Base-by-base conservation (phyloP, 1,140 invertebrate species). In the Tetramorium parvispinum region DNA sequence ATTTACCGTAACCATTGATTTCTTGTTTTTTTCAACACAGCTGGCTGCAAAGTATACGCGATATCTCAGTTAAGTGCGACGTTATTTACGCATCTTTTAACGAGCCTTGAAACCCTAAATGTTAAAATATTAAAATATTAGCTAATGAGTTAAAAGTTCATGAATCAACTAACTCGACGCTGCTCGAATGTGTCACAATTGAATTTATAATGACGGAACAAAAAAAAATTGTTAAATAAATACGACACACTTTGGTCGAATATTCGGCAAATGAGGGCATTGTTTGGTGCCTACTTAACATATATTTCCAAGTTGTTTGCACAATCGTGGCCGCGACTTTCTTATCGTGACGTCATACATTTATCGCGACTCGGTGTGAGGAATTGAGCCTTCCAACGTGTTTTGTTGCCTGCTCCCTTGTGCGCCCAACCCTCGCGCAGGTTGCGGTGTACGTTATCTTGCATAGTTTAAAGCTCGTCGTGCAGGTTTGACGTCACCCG, bases 211-310 rank as follows among this genome's bases (percentile, higher is more conserved):
- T n/a, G 10, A 63, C 2, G 24, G 8, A 53, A 10, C 3, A 24
- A 51, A 24, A 65, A 78, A 24, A 3, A 8, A 7, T 79, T 37
- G 61, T 79, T 79, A 79, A 68, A 81, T 21, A 82, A 21, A 71
- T 51, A 37, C 37, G 66, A 43, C 66, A 73, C 18, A 59, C 65
- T 83, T 66, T 49, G 3, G 10, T 75, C 40, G 68, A 59, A 75
- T 70, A 70, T 83, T 49, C 16, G 51, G 79, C 55, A 18, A 83
- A 83, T 18, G 53, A 73, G 68, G 51, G 24, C 37, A 37, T 83
- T 83, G 79, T 73, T 82, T 82, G 77, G 63, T 18, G 16, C 21
- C 65, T 81, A 24, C 77, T 81, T 81, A 53, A 81, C 77, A 79
- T 68, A 79, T 79, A 81, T 81, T 70, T 55, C 21, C 46, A 32